Evolutionary conservation across 2,888 invertebrate species (phyloP).

Genomic region (Drosophila tripunctata): DNA sequence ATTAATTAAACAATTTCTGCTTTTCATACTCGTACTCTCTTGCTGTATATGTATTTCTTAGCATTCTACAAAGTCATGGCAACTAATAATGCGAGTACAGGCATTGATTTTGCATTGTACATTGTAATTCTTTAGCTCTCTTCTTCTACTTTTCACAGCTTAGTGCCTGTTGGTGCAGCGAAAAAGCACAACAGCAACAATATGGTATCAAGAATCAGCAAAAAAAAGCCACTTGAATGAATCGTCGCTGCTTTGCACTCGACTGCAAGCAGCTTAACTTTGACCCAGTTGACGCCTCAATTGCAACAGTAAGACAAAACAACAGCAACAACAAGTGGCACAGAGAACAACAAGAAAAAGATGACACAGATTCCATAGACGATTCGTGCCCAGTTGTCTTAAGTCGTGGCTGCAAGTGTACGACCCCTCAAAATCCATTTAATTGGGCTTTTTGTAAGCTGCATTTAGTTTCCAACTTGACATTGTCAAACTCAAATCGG

Average conservation of each 20-base stretch:
- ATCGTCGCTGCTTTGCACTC: constrained; percentile 31
- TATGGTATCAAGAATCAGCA: constrained; percentile 21
- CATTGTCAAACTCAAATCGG: constrained; percentile 24
- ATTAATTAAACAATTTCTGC: constrained; percentile 59
- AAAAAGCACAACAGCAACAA: constrained; percentile 34
- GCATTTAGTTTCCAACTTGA: constrained; percentile 13
- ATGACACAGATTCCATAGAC: constrained; percentile 51
- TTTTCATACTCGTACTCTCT: background rate
- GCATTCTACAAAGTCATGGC: constrained; percentile 58
- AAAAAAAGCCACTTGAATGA: constrained; percentile 45
- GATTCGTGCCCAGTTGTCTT: constrained; percentile 35
- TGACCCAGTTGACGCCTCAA: constrained; percentile 77
- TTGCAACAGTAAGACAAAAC: constrained; percentile 51
- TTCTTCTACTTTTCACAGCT: constrained; percentile 34
- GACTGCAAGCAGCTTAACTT: constrained; percentile 57
- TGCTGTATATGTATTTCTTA: background rate
- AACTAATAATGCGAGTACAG: constrained; percentile 44
- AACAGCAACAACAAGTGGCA: background rate
- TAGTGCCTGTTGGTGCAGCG: constrained; percentile 28
- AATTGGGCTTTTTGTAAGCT: constrained; percentile 55
- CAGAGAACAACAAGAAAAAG: constrained; percentile 10
- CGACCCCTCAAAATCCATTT: constrained; percentile 66
- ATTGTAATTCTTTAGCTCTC: constrained; percentile 24
- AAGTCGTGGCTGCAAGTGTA: constrained; percentile 29
- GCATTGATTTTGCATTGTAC: constrained; percentile 25